Percentiles rank a stretch among this genome's conserved stretches.
phyloP scores from a whole-genome alignment of 2,113 vertebrate species.

The Pyxicephalus adspersus region DNA sequence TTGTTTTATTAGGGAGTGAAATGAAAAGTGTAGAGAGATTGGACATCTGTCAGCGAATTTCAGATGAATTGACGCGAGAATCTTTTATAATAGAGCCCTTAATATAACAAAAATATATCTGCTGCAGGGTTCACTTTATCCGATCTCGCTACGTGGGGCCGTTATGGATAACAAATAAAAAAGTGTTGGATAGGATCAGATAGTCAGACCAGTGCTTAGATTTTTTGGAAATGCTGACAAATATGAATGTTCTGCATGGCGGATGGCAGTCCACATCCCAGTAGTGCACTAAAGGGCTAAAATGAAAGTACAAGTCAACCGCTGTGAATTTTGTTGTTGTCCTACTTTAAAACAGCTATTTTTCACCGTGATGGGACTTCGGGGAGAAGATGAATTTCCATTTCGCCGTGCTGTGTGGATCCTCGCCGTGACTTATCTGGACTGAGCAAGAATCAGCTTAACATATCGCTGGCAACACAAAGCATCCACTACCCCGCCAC shows the following conservation, averaged over 20 bases:
- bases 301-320: constrained; percentile 49
- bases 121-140: no score
- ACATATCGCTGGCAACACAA: constrained; percentile 23
- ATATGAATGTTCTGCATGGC: constrained; percentile 34
- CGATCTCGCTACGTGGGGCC: no score
- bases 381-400: constrained; percentile 47
- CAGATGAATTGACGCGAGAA: no score
- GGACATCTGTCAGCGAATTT: no score
- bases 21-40: no score
- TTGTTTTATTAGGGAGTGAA: no score
- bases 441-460: constrained; percentile 29
- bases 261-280: constrained; percentile 22
- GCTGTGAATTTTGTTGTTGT: constrained; percentile 48
- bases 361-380: constrained; percentile 50
- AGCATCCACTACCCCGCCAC: not conserved
- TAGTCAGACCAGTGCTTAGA: not conserved
- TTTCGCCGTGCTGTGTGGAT: constrained; percentile 37
- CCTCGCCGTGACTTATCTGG: constrained; percentile 48
- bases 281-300: constrained; percentile 40
- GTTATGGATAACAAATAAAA: not conserved
- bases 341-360: constrained; percentile 48
- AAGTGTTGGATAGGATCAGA: not conserved
- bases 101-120: no score
- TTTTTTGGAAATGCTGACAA: not conserved
- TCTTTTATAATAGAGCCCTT: no score